These are phyloP conservation scores for Copidosoma floridanum DNA, from an alignment of 1,140 invertebrate genomes.

Conservation along the genomic window DNA sequence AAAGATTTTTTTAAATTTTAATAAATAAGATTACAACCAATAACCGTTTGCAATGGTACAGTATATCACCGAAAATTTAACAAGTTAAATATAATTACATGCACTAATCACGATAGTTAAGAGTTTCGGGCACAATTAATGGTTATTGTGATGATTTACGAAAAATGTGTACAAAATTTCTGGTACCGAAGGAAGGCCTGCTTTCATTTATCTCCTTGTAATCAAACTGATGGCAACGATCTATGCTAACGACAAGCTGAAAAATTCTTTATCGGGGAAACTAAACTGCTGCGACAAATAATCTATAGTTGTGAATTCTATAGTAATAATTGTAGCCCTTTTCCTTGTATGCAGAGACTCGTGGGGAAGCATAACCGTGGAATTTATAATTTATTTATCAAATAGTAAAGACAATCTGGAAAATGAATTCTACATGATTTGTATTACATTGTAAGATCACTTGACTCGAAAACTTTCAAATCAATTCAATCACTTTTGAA, in stretches of 20 bases:
- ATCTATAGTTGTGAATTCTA: constrained; percentile 33
- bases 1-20: background rate
- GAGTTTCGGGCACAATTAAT: too few relatives aligned
- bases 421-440: too few relatives aligned
- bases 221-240: constrained; percentile 30
- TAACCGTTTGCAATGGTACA: too few relatives aligned
- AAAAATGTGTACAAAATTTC: constrained; percentile 5
- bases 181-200: constrained; percentile 27
- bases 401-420: too few relatives aligned
- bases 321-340: constrained; percentile 34
- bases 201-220: constrained; percentile 34
- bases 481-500: too few relatives aligned
- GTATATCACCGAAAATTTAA: too few relatives aligned
- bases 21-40: background rate
- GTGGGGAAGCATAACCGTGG: constrained; percentile 25
- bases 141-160: background rate
- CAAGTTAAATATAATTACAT: too few relatives aligned
- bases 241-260: constrained; percentile 28
- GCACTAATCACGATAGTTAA: too few relatives aligned
- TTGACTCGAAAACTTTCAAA: too few relatives aligned
- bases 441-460: too few relatives aligned
- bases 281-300: constrained; percentile 38
- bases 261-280: constrained; percentile 31
- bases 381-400: too few relatives aligned
- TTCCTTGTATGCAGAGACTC: constrained; percentile 31